Base-by-base conservation (phyloP, 2,888 invertebrate species). In the Eucera pruinosa region DNA sequence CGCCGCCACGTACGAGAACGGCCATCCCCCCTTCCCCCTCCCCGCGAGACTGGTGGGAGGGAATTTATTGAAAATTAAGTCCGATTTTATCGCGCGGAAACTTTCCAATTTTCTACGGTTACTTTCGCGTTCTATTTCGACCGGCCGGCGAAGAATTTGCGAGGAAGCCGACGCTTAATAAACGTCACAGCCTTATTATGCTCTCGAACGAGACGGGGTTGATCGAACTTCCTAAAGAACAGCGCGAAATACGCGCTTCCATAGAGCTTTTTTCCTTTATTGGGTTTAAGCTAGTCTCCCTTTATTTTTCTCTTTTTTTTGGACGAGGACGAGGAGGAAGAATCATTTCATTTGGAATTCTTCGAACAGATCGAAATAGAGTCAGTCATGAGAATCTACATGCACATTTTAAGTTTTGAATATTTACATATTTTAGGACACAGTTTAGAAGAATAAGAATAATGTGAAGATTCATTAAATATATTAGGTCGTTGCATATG, bases 11-110 rank as follows among this genome's bases (percentile, higher is more conserved):
- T 72, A 81, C 79, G 66, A 57, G 73, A 61, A 73, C 67, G 62
- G 61, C 58, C 70, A 60, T 47, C 50, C 61, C 27, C n/a, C 50
- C 20, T 45, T 41, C 55, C 64, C 41, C 39, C 55, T 15, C 18
- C 58, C 30, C 25, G n/a, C 9, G 47, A 36, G 48, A 18, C 25
- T 15, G 2, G 54, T 23, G 81, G 80, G 81, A 11, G 11, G 80
- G 86, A 87, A 90, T 90, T 90, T 90, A 89, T 90, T 90, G 90
- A 90, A 90, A 90, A 90, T 90, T 90, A 90, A 89, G 87, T 87
- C 87, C 85, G 89, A 90, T 89, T 90, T 90, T 90, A 90, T 90
- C 89, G 90, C 86, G 87, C 82, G 89, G 90, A 90, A 90, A 90
- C 83, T 90, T 90, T 90, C 89, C 89, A 90, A 90, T 90, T 90